phyloP scores from a whole-genome alignment of 2,113 vertebrate genomes.

The Hepsetus odoe region DNA sequence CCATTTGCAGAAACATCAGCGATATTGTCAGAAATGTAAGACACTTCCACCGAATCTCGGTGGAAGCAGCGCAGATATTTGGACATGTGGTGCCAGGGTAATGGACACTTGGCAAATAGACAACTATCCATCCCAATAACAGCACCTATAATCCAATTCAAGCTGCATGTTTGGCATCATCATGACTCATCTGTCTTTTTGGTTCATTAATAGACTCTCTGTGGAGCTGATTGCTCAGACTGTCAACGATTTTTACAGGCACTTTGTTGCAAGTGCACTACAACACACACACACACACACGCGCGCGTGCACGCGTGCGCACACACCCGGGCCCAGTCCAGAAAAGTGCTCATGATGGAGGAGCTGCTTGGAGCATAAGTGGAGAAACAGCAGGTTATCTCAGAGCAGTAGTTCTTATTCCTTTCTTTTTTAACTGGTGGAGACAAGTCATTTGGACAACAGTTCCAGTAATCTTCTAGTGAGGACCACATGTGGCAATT shows the following conservation, averaged over 20 bases:
- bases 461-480: background rate
- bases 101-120: conserved; percentile 72
- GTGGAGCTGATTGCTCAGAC: conserved; percentile 19
- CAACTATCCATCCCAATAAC: conserved; percentile 68
- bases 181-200: conserved; percentile 72
- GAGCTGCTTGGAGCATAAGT: background rate
- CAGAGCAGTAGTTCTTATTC: background rate
- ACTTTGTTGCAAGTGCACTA: background rate
- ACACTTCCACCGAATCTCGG: no score
- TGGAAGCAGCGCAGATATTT: conserved; percentile 48
- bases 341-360: background rate
- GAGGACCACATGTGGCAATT: background rate
- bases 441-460: background rate
- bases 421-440: background rate
- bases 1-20: conserved; percentile 65
- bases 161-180: conserved; percentile 71
- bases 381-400: background rate
- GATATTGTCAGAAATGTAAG: background rate
- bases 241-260: conserved; percentile 20
- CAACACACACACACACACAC: no score
- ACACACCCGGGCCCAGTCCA: no score
- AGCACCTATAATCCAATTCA: conserved; percentile 70
- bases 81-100: conserved; percentile 49
- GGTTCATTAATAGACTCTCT: conserved; percentile 67
- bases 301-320: no score